These are phyloP conservation scores for Pogona vitticeps DNA, from an alignment of 2,113 vertebrate genomes.

Conservation along the genomic window DNA sequence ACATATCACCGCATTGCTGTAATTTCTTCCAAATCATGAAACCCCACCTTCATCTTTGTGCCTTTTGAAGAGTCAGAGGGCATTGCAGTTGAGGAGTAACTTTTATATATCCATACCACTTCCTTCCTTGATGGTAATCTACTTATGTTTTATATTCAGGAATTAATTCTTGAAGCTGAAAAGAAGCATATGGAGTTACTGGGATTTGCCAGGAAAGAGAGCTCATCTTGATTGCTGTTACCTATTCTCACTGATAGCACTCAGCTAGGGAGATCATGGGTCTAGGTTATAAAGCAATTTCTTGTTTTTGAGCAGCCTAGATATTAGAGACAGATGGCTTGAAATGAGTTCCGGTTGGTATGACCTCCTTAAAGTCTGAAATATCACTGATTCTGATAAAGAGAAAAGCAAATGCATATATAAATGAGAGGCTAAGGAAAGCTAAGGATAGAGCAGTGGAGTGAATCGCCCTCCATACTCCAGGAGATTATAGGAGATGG, in stretches of 20 bases:
- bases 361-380: constrained; percentile 9
- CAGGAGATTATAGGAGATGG: neutral
- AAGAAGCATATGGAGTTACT: neutral
- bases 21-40: too few species aligned
- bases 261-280: neutral
- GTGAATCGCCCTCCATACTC: accelerated
- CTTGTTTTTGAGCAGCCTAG: constrained; percentile 7
- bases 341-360: neutral
- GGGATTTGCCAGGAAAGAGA: neutral
- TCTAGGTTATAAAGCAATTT: constrained; percentile 11
- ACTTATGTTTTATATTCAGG: neutral
- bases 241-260: neutral
- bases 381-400: accelerated
- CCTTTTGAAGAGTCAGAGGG: neutral
- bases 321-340: constrained; percentile 33
- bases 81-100: neutral
- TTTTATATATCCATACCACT: neutral
- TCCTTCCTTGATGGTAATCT: neutral
- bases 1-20: too few species aligned
- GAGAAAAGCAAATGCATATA: neutral
- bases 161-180: neutral
- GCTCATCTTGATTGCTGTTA: neutral
- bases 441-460: neutral
- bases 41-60: neutral
- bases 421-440: neutral